A percentile compares a stretch with the other conserved stretches of the same genome.
phyloP scores from a whole-genome alignment of 2,888 invertebrate genomes.

The Galeopsomyia nigrocyanea region DNA sequence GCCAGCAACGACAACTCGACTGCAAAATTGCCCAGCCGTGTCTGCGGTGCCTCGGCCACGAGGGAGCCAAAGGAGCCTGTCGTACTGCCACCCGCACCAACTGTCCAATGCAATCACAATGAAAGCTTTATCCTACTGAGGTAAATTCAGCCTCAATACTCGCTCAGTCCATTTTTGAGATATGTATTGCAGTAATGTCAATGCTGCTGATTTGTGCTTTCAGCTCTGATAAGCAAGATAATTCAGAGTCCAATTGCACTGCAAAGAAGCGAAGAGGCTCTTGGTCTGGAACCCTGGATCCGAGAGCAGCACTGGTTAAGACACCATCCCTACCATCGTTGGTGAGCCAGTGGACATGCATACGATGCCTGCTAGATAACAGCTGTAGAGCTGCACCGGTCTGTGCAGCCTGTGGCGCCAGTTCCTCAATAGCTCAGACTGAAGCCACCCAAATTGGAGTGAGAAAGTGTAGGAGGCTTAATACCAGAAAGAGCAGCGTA shows the following conservation, averaged over 20 bases:
- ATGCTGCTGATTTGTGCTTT: constrained; percentile 3
- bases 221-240: constrained; percentile 53
- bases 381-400: constrained; percentile 73
- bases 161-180: no score
- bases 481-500: constrained; percentile 56
- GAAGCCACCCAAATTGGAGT: constrained; percentile 63
- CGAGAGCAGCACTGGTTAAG: constrained; percentile 54
- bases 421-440: constrained; percentile 61
- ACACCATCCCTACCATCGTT: constrained; percentile 63
- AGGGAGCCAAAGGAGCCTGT: constrained; percentile 29
- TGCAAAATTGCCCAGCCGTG: no score
- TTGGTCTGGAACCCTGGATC: constrained; percentile 57
- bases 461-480: constrained; percentile 61
- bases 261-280: constrained; percentile 58
- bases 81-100: constrained; percentile 32
- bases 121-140: constrained; percentile 43
- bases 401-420: constrained; percentile 82
- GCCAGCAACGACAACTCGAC: no score
- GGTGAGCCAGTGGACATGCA: constrained; percentile 75
- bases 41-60: constrained; percentile 20
- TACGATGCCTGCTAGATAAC: constrained; percentile 82
- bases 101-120: constrained; percentile 38
- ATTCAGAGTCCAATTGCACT: constrained; percentile 48
- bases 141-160: no score
- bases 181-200: no score